Evolutionary conservation across 2,113 vertebrate species (phyloP).

Genomic region (Triplophysa tibetana): DNA sequence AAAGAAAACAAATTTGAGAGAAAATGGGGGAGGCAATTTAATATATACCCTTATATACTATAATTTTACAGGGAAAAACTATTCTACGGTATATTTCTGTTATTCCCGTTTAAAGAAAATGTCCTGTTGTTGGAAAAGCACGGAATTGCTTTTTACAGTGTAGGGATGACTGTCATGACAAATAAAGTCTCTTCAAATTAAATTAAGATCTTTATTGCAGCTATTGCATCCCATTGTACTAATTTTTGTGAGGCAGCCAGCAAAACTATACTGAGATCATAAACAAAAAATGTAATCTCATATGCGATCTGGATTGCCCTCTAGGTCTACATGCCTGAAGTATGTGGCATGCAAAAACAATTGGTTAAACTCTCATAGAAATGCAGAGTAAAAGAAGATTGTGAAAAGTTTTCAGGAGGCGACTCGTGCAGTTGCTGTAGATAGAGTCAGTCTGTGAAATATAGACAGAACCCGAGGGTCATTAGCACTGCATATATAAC

Average conservation of each 20-base stretch:
- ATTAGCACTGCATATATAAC: conserved; percentile 60
- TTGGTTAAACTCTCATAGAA: conserved; percentile 1
- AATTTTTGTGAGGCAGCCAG: neutral
- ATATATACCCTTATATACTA: no score
- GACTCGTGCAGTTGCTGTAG: neutral
- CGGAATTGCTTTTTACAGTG: no score
- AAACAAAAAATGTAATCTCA: neutral
- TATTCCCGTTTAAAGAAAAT: no score
- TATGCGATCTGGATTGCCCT: neutral
- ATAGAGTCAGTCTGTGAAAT: conserved; percentile 67
- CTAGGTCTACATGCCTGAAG: neutral
- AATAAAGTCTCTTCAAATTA: no score
- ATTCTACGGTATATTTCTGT: no score
- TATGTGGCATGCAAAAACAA: neutral
- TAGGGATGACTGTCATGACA: no score
- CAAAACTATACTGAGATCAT: conserved; percentile 6
- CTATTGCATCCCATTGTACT: neutral
- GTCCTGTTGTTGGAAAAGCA: no score
- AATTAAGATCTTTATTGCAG: neutral
- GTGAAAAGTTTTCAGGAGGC: neutral
- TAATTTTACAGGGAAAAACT: no score
- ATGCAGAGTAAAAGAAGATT: conserved; percentile 11
- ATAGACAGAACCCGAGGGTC: conserved; percentile 60
- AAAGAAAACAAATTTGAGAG: no score
- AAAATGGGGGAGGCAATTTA: no score